Evolutionary conservation across 2,797 vertebrate species (phyloP).

Genomic region (Knipowitschia caucasica): DNA sequence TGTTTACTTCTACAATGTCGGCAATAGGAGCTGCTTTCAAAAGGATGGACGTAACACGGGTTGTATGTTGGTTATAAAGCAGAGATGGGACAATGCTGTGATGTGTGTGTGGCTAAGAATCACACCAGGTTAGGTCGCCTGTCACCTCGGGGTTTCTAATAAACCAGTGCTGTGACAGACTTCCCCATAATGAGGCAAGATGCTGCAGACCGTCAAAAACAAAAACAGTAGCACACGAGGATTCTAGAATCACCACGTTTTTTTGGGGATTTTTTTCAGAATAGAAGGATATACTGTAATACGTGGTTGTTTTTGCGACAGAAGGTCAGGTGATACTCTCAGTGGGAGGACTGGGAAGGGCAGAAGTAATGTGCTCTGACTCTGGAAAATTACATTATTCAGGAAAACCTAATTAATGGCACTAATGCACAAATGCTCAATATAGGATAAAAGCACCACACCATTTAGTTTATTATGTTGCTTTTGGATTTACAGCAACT

Average conservation of each 20-base stretch:
- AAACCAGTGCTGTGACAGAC: slow-evolving; percentile 1
- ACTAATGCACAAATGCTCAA: slow-evolving; percentile 9
- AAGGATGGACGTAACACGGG: slow-evolving; percentile 29
- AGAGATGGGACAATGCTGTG: slow-evolving; percentile 10
- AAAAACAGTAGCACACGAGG: slow-evolving; percentile 20
- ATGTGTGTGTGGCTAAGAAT: slow-evolving; percentile 6
- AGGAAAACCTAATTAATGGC: slow-evolving; percentile 9
- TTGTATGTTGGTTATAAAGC: slow-evolving; percentile 5
- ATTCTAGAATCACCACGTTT: slow-evolving; percentile 40
- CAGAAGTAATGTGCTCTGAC: slow-evolving; percentile 19
- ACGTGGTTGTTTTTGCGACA: slow-evolving; percentile 58
- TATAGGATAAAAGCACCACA: background rate
- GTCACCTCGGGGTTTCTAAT: slow-evolving; percentile 25
- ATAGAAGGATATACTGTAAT: slow-evolving; percentile 8
- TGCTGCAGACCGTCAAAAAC: slow-evolving; percentile 22
- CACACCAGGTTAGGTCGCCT: slow-evolving; percentile 34
- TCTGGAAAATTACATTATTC: slow-evolving; percentile 4
- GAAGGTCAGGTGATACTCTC: slow-evolving; percentile 52
- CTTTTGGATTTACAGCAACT: background rate
- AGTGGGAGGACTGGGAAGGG: slow-evolving; percentile 41
- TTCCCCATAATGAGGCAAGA: slow-evolving; percentile 43
- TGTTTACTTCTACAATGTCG: slow-evolving; percentile 41
- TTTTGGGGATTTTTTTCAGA: slow-evolving; percentile 6
- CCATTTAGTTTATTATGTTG: too few species aligned
- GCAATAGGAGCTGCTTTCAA: slow-evolving; percentile 35